Conservation (phyloP, 2,888 invertebrate species). For the Ypsolopha sequella region DNA sequence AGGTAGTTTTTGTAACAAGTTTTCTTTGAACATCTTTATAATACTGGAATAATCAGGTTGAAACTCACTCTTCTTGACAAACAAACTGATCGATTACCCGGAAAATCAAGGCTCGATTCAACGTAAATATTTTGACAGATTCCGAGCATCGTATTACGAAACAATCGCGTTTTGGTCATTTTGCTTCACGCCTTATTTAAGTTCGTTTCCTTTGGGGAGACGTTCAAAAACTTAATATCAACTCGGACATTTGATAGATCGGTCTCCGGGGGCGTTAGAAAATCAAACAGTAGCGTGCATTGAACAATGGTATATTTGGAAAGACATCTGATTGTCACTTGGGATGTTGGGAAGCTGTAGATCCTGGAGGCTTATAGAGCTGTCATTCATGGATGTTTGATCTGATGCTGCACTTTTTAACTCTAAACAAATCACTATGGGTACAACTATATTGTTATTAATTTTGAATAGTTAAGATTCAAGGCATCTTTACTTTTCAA, state of each 20-base stretch:
- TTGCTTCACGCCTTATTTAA: conserved; percentile 13
- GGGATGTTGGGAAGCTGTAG: conserved; percentile 2
- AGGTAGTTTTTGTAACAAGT: no score
- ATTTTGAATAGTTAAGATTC: no score
- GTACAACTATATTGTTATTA: no score
- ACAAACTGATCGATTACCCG: conserved; percentile 53
- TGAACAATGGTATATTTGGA: conserved; percentile 26
- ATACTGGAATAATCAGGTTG: not conserved
- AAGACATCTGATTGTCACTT: conserved; percentile 19
- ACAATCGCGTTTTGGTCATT: conserved; percentile 52
- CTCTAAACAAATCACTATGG: no score
- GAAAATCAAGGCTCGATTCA: conserved; percentile 50
- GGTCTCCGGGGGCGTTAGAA: conserved; percentile 41
- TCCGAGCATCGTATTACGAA: conserved; percentile 56
- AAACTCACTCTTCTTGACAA: conserved; percentile 18
- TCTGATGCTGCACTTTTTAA: no score
- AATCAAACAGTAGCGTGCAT: conserved; percentile 37
- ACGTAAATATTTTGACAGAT: conserved; percentile 65
- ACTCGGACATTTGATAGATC: conserved; percentile 55
- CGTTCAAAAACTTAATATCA: conserved; percentile 17
- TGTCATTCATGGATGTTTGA: conserved; percentile 1
- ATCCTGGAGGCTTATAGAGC: conserved; percentile 5
- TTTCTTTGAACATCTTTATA: no score
- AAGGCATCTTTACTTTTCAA: no score
- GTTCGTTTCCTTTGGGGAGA: conserved; percentile 25